Base-by-base conservation (phyloP, 2,113 vertebrate genomes). In the Dipodomys merriami region DNA sequence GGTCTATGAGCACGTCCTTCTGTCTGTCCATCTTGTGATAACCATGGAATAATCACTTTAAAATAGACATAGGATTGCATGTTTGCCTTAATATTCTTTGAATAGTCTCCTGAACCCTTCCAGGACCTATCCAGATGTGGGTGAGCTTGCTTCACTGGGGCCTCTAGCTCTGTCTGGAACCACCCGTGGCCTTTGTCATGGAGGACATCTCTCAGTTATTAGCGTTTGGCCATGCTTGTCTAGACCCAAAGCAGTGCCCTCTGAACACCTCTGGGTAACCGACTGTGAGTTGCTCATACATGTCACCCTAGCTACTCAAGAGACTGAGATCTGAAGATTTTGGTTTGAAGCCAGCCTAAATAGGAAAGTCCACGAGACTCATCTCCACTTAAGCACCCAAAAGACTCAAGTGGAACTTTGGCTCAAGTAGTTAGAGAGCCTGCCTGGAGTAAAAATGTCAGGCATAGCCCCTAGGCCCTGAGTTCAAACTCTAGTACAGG, bases 61-160 rank as follows among this genome's bases (percentile, higher is more conserved):
- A 95, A 62, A 78, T 53, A 25, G 83, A 73, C 39, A 68, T 4
- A 39, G 39, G 39, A 39, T 39, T 81, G 19, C 86, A 53, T n/a
- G 22, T 35, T n/a, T 87, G 83, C 44, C 20, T 86, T 80, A 79
- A 68, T 83, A 82, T 62, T 44, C n/a, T 67, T 71, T 88, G 39
- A 53, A 27, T 88, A 49, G n/a, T 27, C 60, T 78, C 67, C 33
- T 53, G 83, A 67, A 12, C 18, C 13, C 30, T 94, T 79, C 84
- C 27, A 27, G 53, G 85, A 33, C 33, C 62, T 80, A 22, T 44
- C 30, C 0, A 6, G 25, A 16, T 62, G 30, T 68, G 62, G 30
- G 12, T 76, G n/a, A 83, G 83, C n/a, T 68, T 29, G 39, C 7
- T 44, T 76, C 8, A 62, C 18, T 64, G 65, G 30, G 18, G 2